Base-by-base conservation (phyloP, 2,113 vertebrate species). In the Panthera uncia region DNA sequence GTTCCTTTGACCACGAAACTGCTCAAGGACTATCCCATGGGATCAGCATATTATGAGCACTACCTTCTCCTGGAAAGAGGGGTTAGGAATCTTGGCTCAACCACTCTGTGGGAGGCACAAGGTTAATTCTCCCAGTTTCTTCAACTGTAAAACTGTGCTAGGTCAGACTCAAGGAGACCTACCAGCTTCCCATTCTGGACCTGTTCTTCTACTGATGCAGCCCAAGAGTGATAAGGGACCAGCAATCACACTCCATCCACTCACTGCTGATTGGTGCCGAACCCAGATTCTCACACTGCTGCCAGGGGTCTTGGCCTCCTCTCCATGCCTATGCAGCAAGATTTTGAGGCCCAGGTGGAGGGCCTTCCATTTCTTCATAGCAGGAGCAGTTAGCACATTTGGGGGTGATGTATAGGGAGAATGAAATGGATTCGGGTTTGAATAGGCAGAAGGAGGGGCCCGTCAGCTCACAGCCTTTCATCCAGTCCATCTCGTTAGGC, bases 1-100 rank as follows among this genome's bases (percentile, higher is more conserved):
- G 38, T 82, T 41, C 25, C 95, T 79, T 87, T 78, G 38, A 68
- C n/a, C 31, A 68, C 33, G 71, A 93, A 52, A 52, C 13, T 82
- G 52, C 48, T 94, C 55, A 79, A 84, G 69, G 31, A 91, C 73
- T 74, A 19, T 31, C 36, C 8, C 19, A 12, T 15, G 33, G 25
- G 9, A 33, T 74, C 61, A 36, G 82, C 88, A 78, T 71, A 19
- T n/a, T 50, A 41, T 19, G 63, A 69, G 13, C 61, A 41, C 66
- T 63, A 38, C 36, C 25, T 66, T 52, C 36, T 15, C 48, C 76
- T 91, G 38, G 41, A 92, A 85, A 73, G 41, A 80, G 31, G 31
- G 65, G 0, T 74, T 65, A 21, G 29, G 50, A 68, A 57, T 41
- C 5, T 66, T 91, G 85, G 11, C 61, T 83, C 55, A 57, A 63